phyloP scores from a whole-genome alignment of 2,888 invertebrate genomes.

The Eledone cirrhosa region DNA sequence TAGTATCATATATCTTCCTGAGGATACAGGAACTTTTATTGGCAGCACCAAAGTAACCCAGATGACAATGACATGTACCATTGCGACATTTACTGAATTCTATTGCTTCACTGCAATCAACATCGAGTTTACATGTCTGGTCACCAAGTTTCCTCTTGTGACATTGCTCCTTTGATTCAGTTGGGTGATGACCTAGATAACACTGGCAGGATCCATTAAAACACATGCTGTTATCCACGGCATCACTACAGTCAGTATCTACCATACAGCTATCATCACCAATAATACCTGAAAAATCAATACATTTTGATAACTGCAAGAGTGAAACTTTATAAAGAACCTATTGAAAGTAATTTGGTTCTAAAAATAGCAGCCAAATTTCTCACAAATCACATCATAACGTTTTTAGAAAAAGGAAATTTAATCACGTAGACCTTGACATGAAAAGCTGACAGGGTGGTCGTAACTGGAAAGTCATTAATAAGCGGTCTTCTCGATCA shows the following conservation, averaged over 20 bases:
- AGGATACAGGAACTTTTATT: constrained; percentile 34
- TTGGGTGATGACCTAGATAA: constrained; percentile 32
- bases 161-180: constrained; percentile 25
- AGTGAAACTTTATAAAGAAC: background rate
- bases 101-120: constrained; percentile 41
- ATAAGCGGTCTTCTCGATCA: no score
- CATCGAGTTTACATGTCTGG: constrained; percentile 36
- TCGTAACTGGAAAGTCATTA: no score
- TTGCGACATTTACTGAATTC: constrained; percentile 38
- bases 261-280: background rate
- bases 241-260: constrained; percentile 26
- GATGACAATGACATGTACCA: constrained; percentile 27
- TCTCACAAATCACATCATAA: background rate
- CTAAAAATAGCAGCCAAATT: no score
- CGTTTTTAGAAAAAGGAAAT: background rate
- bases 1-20: constrained; percentile 37
- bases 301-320: no score
- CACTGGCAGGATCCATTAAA: constrained; percentile 33
- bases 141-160: constrained; percentile 39
- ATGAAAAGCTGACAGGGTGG: no score
- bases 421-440: no score
- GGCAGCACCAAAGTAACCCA: constrained; percentile 21
- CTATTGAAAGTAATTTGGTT: background rate
- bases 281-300: background rate
- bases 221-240: constrained; percentile 24